Base-by-base conservation (phyloP, 1,140 invertebrate species). In the Holotrichia oblita region DNA sequence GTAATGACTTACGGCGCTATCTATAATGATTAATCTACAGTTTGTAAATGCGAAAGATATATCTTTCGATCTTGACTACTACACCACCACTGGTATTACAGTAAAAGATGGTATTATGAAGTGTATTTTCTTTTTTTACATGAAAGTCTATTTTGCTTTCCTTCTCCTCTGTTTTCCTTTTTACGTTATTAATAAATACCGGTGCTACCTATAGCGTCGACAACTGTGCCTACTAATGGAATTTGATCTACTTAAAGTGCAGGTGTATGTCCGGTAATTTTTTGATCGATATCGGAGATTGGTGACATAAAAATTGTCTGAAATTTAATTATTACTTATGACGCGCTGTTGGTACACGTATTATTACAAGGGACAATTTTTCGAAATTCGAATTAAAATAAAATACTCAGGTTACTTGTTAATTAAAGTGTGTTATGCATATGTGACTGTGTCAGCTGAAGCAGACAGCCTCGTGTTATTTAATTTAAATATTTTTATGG, bases 11-110 rank as follows among this genome's bases (percentile, higher is more conserved):
- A 12, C 44, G 44, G 44, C 44, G 44, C 44, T 48, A 48, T 48
- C 44, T 48, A n/a, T 48, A 48, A 48, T 48, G 44, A 48, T 48
- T 48, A 48, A 48, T 48, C 44, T 48, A 48, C 44, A 48, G 44
- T 48, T 48, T 9, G 44, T 48, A 48, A 48, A 48, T 12, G 44
- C 44, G 44, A 48, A 48, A 48, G 44, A 48, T 48, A 48, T 48
- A 48, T 48, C 44, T 48, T 3, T 6, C 44, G 44, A 48, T 48
- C 44, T 48, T 14, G 12, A 48, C 12, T 10, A 8, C 7, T 0
- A 8, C n/a, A 48, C 44, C 44, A n/a, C 4, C 44, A 48, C 7
- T 12, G 12, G 12, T 12, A n/a, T n/a, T 12, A 48, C 12, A 48
- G 44, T 14, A 48, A 48, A 48, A 48, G 44, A n/a, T 48, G 8